Conservation (phyloP, 2,888 invertebrate genomes). For the Hydropsyche betteni region DNA sequence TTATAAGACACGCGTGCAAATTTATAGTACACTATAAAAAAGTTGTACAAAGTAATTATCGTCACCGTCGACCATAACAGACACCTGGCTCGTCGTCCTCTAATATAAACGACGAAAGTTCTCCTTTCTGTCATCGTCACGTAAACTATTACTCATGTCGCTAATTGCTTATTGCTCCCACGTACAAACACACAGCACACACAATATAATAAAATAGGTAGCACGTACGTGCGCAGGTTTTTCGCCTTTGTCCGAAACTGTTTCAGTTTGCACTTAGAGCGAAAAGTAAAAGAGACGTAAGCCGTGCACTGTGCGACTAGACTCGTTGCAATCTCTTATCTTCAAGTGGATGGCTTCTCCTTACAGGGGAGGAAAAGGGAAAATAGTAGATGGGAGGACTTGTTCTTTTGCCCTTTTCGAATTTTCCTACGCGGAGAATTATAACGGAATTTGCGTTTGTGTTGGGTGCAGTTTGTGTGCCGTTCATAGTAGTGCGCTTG, state of each 20-base stretch:
- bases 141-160: conserved; percentile 35
- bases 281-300: conserved; percentile 28
- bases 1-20: too few species aligned
- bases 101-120: conserved; percentile 34
- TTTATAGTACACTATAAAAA: conserved; percentile 14
- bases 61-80: conserved; percentile 23
- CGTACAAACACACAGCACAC: background rate
- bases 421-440: conserved; percentile 11
- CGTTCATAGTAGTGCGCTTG: too few species aligned
- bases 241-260: too few species aligned
- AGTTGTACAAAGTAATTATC: conserved; percentile 27
- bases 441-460: conserved; percentile 10
- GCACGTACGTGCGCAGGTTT: too few species aligned
- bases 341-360: conserved; percentile 11
- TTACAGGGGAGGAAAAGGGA: background rate
- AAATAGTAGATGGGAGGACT: background rate
- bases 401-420: background rate
- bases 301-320: conserved; percentile 12
- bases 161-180: conserved; percentile 25
- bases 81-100: conserved; percentile 31
- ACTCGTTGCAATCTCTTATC: conserved; percentile 26
- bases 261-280: conserved; percentile 10
- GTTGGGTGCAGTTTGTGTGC: too few species aligned
- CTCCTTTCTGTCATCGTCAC: conserved; percentile 32
- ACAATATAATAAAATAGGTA: too few species aligned